Evolutionary conservation across 2,888 invertebrate genomes (phyloP).

Genomic region (Eupithecia subumbrata): DNA sequence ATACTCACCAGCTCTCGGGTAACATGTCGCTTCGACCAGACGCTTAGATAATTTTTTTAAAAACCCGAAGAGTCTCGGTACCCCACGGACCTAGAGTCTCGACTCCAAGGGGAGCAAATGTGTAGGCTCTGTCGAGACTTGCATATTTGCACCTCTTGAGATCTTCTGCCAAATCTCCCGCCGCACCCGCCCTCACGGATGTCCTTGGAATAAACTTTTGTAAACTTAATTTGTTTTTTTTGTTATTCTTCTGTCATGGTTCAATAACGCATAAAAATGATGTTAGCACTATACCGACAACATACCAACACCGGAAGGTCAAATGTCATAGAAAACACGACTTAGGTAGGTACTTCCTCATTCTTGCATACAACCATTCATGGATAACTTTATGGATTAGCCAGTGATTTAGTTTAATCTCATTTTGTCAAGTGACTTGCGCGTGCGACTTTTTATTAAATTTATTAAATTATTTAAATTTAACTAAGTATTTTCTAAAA

Average conservation of each 20-base stretch:
- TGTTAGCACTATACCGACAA: background rate
- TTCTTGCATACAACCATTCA: slow-evolving; percentile 49
- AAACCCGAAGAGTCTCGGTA: too few species aligned
- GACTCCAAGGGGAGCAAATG: too few species aligned
- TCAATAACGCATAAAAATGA: background rate
- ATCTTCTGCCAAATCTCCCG: too few species aligned
- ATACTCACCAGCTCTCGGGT: too few species aligned
- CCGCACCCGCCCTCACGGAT: too few species aligned
- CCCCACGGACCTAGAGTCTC: too few species aligned
- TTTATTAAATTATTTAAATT: slow-evolving; percentile 41
- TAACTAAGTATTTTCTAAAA: slow-evolving; percentile 46
- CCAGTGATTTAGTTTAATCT: slow-evolving; percentile 60
- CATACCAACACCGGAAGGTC: slow-evolving; percentile 9
- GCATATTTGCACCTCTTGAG: too few species aligned
- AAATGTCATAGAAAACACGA: slow-evolving; percentile 18
- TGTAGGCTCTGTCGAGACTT: too few species aligned
- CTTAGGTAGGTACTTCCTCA: slow-evolving; percentile 14
- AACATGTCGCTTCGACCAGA: too few species aligned
- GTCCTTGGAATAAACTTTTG: too few species aligned
- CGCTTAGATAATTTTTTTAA: too few species aligned
- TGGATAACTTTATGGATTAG: slow-evolving; percentile 67
- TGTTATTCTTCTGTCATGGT: background rate
- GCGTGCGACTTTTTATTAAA: slow-evolving; percentile 44
- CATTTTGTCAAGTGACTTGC: slow-evolving; percentile 54
- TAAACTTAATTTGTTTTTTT: too few species aligned